These are phyloP conservation scores for Hirundichthys speculiger DNA, from an alignment of 2,113 vertebrate genomes.

Conservation along the genomic window DNA sequence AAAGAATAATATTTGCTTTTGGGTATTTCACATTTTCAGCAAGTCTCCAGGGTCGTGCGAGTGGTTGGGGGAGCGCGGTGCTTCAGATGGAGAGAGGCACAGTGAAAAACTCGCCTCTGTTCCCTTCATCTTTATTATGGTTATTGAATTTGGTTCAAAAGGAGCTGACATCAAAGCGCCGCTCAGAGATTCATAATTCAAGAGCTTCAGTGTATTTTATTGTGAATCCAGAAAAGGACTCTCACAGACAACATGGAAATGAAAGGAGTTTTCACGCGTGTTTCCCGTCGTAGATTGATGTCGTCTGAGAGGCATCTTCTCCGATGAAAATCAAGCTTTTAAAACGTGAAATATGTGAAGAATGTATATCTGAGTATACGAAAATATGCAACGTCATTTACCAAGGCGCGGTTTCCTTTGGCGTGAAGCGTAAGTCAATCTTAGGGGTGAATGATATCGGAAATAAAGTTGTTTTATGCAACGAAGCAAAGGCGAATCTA, in stretches of 20 bases:
- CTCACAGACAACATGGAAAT: conserved; percentile 67
- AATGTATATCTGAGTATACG: not conserved
- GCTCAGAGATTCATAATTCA: conserved; percentile 74
- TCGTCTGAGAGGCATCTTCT: not conserved
- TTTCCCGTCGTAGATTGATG: conserved; percentile 26
- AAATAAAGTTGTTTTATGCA: not conserved
- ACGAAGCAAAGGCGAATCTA: conserved; percentile 25
- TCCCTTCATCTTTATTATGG: conserved; percentile 78
- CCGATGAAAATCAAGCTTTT: conserved; percentile 2
- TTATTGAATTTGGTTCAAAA: conserved; percentile 83
- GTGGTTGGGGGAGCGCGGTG: conserved; percentile 37
- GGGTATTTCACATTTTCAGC: conserved; percentile 67
- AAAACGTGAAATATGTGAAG: not conserved
- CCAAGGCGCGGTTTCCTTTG: not conserved
- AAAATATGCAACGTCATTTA: not conserved
- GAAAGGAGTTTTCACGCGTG: conserved; percentile 56
- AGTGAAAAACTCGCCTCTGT: conserved; percentile 70
- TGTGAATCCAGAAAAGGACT: conserved; percentile 64
- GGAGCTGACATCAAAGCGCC: conserved; percentile 78
- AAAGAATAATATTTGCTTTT: conserved; percentile 73
- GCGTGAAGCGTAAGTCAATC: not conserved
- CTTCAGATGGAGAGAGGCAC: conserved; percentile 53
- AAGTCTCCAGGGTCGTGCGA: conserved; percentile 14
- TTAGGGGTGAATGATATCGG: not conserved
- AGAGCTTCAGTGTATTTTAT: conserved; percentile 71